Percentiles rank a stretch among this genome's conserved stretches.
phyloP scores from a whole-genome alignment of 2,797 vertebrate species.

The Sylvia borin region DNA sequence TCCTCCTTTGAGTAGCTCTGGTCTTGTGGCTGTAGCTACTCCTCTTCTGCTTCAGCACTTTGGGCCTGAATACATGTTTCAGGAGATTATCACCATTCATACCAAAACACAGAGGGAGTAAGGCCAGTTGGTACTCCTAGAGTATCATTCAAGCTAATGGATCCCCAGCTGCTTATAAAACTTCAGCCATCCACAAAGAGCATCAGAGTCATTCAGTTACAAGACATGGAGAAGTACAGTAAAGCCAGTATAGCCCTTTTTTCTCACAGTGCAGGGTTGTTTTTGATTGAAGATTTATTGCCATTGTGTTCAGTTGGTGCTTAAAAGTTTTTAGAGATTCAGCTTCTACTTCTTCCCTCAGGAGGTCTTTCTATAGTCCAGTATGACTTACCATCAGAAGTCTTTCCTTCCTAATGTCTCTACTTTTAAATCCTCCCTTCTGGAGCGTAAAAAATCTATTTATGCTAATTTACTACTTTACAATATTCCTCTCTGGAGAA shows the following conservation, averaged over 20 bases:
- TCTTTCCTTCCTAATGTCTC: background rate
- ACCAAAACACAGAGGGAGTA: background rate
- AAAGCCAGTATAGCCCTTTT: background rate
- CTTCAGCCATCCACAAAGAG: background rate
- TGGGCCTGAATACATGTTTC: background rate
- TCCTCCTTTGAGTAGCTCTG: background rate
- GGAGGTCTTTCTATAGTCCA: background rate
- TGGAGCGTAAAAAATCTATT: background rate
- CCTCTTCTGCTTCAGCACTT: background rate
- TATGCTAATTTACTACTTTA: background rate
- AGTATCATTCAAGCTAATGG: background rate
- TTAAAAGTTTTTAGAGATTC: conserved; percentile 9
- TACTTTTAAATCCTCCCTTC: background rate
- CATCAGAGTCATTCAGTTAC: background rate
- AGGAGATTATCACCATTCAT: background rate
- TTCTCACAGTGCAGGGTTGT: background rate
- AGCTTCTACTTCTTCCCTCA: background rate
- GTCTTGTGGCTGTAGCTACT: background rate
- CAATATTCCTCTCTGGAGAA: background rate
- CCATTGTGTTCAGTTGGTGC: background rate
- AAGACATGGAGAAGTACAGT: background rate
- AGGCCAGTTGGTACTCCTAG: background rate
- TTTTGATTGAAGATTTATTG: conserved; percentile 1
- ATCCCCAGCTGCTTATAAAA: background rate
- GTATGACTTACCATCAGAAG: background rate